These are phyloP conservation scores for Aspidiotus destructor DNA, from an alignment of 2,888 invertebrate species.

Conservation along the genomic window DNA sequence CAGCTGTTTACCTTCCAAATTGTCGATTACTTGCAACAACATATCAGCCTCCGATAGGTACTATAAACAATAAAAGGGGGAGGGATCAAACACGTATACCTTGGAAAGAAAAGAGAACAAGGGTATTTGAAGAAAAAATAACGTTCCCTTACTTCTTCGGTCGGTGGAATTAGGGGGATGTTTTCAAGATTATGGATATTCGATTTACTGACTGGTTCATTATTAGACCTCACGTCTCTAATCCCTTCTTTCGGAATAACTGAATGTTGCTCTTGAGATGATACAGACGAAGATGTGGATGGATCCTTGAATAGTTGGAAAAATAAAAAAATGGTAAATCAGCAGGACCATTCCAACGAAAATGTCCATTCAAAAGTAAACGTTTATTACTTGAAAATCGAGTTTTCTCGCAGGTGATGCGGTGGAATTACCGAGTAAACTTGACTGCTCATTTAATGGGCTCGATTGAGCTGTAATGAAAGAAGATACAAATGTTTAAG, in stretches of 20 bases:
- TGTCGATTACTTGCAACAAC: slow-evolving; percentile 20
- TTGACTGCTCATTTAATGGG: neutral
- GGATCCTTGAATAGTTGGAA: neutral
- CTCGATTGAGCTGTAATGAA: slow-evolving; percentile 1
- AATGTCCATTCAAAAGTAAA: neutral
- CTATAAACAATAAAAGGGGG: slow-evolving; percentile 3
- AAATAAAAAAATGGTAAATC: neutral
- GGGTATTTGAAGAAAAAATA: neutral
- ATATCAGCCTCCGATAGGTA: slow-evolving; percentile 22
- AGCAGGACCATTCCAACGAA: neutral
- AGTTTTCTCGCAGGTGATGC: slow-evolving; percentile 1
- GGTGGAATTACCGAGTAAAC: neutral
- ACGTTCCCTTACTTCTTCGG: slow-evolving; percentile 7
- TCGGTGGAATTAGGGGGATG: slow-evolving; percentile 17
- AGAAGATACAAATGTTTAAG: neutral
- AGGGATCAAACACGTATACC: neutral
- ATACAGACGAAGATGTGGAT: neutral
- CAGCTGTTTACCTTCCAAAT: slow-evolving; percentile 1
- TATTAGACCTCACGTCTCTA: neutral
- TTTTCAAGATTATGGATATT: slow-evolving; percentile 21
- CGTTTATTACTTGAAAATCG: neutral
- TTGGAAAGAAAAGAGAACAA: too few species aligned
- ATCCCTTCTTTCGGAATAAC: neutral
- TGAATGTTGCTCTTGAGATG: neutral
- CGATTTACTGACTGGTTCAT: neutral